Conservation (phyloP, 1,140 invertebrate species). For the Chironomus striatipennis region DNA sequence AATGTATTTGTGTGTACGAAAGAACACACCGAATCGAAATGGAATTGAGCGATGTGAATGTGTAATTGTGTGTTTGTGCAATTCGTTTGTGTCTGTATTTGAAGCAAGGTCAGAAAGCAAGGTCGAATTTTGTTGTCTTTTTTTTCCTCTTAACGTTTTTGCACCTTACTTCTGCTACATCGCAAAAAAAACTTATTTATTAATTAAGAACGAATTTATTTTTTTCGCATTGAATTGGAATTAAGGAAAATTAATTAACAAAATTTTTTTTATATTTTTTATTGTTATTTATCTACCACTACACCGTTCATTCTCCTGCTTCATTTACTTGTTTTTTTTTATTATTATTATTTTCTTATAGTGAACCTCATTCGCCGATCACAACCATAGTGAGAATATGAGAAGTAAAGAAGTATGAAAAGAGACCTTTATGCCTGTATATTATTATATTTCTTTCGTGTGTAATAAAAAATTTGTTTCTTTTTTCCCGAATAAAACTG, state of each 20-base stretch:
- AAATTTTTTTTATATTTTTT: no score
- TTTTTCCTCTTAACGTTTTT: neutral
- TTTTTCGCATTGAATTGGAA: neutral
- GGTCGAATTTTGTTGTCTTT: slow-evolving; percentile 4
- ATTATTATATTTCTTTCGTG: slow-evolving; percentile 5
- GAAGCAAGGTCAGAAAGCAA: slow-evolving; percentile 5
- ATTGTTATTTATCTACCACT: neutral
- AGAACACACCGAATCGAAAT: no score
- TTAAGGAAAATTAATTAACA: neutral
- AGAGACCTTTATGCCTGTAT: slow-evolving; percentile 13
- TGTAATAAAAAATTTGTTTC: slow-evolving; percentile 21
- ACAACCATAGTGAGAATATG: slow-evolving; percentile 5
- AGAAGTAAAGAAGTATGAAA: neutral
- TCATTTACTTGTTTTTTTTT: no score
- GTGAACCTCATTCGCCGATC: neutral
- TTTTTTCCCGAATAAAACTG: slow-evolving; percentile 18
- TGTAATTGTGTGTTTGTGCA: no score
- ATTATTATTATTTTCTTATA: neutral
- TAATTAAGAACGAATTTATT: neutral
- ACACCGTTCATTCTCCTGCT: neutral
- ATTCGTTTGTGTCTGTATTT: neutral
- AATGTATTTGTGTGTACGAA: no score
- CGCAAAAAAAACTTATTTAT: neutral
- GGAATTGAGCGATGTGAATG: no score
- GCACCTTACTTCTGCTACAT: neutral